A percentile compares a stretch with the other conserved stretches of the same genome.
Conservation (phyloP, 2,113 vertebrate genomes). For the Petrocephalus zakoni region DNA sequence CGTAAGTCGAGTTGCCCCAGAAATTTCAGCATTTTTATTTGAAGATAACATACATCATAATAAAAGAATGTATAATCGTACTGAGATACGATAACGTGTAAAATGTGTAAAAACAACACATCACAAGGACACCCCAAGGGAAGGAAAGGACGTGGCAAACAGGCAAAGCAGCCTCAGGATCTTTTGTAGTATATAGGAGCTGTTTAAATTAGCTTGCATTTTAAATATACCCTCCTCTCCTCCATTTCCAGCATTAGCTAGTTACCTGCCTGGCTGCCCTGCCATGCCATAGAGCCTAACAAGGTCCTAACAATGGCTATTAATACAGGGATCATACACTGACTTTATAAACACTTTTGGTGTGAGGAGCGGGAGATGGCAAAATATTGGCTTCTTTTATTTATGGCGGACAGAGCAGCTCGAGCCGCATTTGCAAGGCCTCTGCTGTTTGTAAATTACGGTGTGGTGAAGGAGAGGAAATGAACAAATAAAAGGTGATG, state of each 20-base stretch:
- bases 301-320: not conserved
- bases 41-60: not conserved
- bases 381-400: not conserved
- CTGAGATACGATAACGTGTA: not conserved
- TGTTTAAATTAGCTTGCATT: slow-evolving; percentile 1
- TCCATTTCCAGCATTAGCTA: not conserved
- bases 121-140: not conserved
- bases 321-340: not conserved
- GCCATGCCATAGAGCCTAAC: not conserved
- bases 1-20: not conserved
- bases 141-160: not conserved
- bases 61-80: not conserved
- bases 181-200: not conserved
- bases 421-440: not conserved
- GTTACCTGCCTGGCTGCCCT: not conserved
- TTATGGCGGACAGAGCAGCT: not conserved
- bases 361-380: not conserved
- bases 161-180: not conserved
- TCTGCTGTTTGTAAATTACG: not conserved
- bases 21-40: not conserved
- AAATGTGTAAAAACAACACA: not conserved
- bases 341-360: not conserved
- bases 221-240: not conserved
- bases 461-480: not conserved
- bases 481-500: not conserved